phyloP scores from a whole-genome alignment of 2,113 vertebrate genomes.

The Halichoerus grypus region DNA sequence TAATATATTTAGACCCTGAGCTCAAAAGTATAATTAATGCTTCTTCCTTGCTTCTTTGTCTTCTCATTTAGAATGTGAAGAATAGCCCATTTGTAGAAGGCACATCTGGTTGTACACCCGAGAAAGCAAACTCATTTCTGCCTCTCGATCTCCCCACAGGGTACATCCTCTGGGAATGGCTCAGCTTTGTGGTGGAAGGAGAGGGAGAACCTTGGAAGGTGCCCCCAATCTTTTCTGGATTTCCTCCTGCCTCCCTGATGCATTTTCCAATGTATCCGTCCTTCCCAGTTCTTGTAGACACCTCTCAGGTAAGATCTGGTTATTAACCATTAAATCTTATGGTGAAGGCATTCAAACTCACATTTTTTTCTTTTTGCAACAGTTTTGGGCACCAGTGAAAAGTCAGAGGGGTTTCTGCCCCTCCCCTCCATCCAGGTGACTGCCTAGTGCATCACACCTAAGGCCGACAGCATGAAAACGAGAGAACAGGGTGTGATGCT shows the following conservation, averaged over 20 bases:
- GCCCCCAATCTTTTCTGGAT: accelerated
- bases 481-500: accelerated
- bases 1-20: not conserved
- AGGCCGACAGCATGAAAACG: accelerated
- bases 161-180: accelerated
- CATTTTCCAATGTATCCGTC: accelerated
- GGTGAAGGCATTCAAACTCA: too few species aligned
- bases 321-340: not conserved
- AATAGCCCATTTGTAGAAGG: too few species aligned
- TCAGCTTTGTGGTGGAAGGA: not conserved
- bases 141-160: accelerated
- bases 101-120: too few species aligned
- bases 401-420: accelerated
- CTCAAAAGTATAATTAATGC: not conserved
- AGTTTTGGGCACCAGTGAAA: not conserved
- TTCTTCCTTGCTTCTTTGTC: not conserved
- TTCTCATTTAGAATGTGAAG: not conserved
- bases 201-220: not conserved
- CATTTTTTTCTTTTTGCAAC: not conserved
- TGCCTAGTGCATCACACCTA: accelerated
- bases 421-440: too few species aligned
- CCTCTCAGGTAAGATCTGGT: not conserved
- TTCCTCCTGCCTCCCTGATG: not conserved
- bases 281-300: too few species aligned
- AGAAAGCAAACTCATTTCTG: not conserved